phyloP scores from a whole-genome alignment of 2,888 invertebrate genomes.

The Acleris emargana region DNA sequence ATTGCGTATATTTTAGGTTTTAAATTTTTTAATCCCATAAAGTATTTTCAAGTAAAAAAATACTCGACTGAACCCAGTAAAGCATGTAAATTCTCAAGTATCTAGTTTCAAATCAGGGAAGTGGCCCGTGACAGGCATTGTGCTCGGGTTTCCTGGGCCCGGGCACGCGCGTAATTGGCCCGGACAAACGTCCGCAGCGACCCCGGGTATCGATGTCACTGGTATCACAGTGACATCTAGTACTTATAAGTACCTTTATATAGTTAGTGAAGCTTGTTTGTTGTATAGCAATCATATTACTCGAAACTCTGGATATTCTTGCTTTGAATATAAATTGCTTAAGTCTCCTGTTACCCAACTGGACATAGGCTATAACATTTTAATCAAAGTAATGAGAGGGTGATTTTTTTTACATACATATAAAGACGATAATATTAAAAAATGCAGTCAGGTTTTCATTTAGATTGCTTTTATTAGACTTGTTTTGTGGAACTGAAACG shows the following conservation, averaged over 20 bases:
- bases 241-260: not conserved
- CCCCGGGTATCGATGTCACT: constrained; percentile 3
- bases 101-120: constrained; percentile 15
- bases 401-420: too few species aligned
- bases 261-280: not conserved
- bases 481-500: too few species aligned
- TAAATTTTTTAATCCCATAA: not conserved
- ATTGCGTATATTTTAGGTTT: too few species aligned
- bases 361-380: too few species aligned
- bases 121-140: constrained; percentile 20
- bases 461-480: too few species aligned
- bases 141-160: constrained; percentile 11
- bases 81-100: constrained; percentile 13
- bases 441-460: too few species aligned
- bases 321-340: too few species aligned
- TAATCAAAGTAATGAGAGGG: too few species aligned
- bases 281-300: too few species aligned
- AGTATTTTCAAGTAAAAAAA: constrained; percentile 3
- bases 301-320: too few species aligned
- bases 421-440: too few species aligned
- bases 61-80: constrained; percentile 2
- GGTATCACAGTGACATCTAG: not conserved
- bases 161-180: constrained; percentile 10
- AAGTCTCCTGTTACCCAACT: too few species aligned
- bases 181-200: constrained; percentile 7